phyloP scores from a whole-genome alignment of 1,140 invertebrate genomes.

The Xylocopa sonorina region DNA sequence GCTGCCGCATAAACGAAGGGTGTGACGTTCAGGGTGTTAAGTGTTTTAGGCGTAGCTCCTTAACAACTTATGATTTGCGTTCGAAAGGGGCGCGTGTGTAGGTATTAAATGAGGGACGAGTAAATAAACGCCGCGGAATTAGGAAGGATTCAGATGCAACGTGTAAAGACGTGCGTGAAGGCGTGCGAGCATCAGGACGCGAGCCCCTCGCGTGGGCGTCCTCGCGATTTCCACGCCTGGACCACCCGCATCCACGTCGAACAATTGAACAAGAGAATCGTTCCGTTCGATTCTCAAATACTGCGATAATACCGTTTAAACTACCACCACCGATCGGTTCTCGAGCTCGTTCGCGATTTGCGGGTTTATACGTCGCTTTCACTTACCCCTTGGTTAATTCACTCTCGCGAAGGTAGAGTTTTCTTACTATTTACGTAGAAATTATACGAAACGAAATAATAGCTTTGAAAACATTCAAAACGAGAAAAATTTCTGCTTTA shows the following conservation, averaged over 20 bases:
- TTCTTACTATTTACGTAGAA: too few species aligned
- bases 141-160: conserved; percentile 18
- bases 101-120: conserved; percentile 5
- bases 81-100: not conserved
- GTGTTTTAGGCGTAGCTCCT: conserved; percentile 21
- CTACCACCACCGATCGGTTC: not conserved
- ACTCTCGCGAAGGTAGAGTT: not conserved
- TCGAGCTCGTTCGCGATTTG: not conserved
- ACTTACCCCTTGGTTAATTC: too few species aligned
- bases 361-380: not conserved
- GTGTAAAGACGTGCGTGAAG: conserved; percentile 1
- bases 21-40: conserved; percentile 4
- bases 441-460: too few species aligned
- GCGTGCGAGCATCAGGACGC: conserved; percentile 33
- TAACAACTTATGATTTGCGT: conserved; percentile 34
- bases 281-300: not conserved
- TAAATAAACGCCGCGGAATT: conserved; percentile 25
- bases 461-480: too few species aligned
- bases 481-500: too few species aligned
- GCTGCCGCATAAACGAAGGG: conserved; percentile 8
- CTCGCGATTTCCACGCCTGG: conserved; percentile 35
- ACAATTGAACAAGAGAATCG: conserved; percentile 14
- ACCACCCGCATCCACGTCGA: conserved; percentile 54
- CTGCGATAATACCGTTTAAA: not conserved
- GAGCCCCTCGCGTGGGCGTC: conserved; percentile 50